Evolutionary conservation across 1,140 invertebrate genomes (phyloP), one percentile per base, ranked within the genome.

Genomic region (Scaptodrosophila lebanonensis): DNA sequence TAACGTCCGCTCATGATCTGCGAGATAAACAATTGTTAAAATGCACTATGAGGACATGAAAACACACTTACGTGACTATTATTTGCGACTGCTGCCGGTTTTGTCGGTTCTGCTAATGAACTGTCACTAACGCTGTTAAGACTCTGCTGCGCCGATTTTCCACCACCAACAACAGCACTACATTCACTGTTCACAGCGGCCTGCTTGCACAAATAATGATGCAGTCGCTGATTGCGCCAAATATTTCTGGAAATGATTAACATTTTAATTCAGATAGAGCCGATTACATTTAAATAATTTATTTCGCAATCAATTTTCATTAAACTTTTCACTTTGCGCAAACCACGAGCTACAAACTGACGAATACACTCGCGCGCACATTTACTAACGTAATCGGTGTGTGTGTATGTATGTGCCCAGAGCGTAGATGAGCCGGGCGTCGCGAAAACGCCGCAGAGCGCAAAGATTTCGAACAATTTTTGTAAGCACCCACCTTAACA

Each of bases 1-100:
- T 85, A 83, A 33, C 83, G 75, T 35, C 83, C 69, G 38, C 75
- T 82, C 83, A 85, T 85, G 49, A 69, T 73, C 83, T 85, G 40
- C 13, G n/a, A 29, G 43, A 35, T 11, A 27, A 3, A 25, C 13
- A 18, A 36, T 63, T 20, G 7, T n/a, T 16, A 15, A 32, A 20
- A 30, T 12, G 22, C 40, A 16, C 8, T 4, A 8, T 9, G 16
- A n/a, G 16, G 25, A 50, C 59, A 50, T 30, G 30, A 38, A 43
- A 53, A 47, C 33, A 30, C 35, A 84, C 82, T 84, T 84, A 84
- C 82, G 82, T 84, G 82, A 83, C 65, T 63, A 47, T 44, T 65
- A 73, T 39, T 27, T 35, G 27, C 27, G 57, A 11, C 17, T 70
- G 13, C 36, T 58, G 45, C 58, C 52, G 70, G 59, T 53, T 32